Evolutionary conservation across 1,140 invertebrate species (phyloP), one percentile per base, ranked within the genome.

Genomic region (Euborellia annulipes): DNA sequence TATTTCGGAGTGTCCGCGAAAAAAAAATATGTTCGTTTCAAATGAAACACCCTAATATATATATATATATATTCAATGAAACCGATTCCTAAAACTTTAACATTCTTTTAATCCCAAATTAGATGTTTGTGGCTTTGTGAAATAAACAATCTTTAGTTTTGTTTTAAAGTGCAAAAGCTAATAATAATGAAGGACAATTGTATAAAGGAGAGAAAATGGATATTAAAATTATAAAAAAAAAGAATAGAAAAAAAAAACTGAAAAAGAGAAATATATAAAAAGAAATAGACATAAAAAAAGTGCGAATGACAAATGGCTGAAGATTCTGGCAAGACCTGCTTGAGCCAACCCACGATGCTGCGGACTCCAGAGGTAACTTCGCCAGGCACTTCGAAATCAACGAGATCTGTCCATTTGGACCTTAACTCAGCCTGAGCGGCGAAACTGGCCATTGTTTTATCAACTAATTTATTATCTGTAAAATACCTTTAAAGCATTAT

Each of bases 291-390:
- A 47, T 14, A 47, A 41, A 9, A 41, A 47, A 47, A 41, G 20
- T 17, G 16, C 13, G 20, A 7, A 42, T 16, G n/a, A 14, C 14
- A 42, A 14, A 42, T 22, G 20, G 41, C 21, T 21, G 11, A 11
- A 14, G 41, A 27, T 21, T 20, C 14, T 42, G 19, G 22, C 17
- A 6, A 51, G 68, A 78, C 78, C 78, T 81, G 78, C 69, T 81
- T 81, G 27, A 81, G 69, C 78, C 78, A 81, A 61, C 78, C 78
- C 45, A 80, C 77, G 52, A 80, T 77, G 49, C 75, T 79, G 48
- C 73, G 68, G 30, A 79, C 73, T 49, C 76, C 73, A 50, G 70
- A 72, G 0, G 72, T 69, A 8, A 79, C 76, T 59, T 79, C 76
- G 22, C 72, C 65, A 14, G 75, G 73, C 18, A 77, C 72, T 48